Conservation (phyloP, 2,113 vertebrate genomes). For the Chaenocephalus aceratus region DNA sequence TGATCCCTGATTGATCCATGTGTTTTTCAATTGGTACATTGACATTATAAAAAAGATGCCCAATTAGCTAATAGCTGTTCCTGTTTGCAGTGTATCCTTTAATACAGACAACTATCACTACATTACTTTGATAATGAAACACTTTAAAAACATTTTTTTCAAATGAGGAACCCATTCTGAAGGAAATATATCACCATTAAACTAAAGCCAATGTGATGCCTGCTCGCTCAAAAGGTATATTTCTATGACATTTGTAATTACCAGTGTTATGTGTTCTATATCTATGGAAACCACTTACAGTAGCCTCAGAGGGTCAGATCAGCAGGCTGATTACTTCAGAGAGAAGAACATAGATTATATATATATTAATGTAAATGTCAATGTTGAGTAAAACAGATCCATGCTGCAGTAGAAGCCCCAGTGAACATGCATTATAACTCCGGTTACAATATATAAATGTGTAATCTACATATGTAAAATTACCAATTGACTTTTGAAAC, state of each 20-base stretch:
- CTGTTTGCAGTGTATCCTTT: not conserved
- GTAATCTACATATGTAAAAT: slow-evolving; percentile 51
- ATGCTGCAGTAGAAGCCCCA: too few relatives aligned
- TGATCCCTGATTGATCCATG: too few relatives aligned
- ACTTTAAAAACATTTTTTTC: not conserved
- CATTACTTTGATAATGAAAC: not conserved
- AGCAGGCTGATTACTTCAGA: not conserved
- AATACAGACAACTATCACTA: not conserved
- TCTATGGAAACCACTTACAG: not conserved
- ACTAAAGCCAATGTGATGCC: not conserved
- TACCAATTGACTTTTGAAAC: slow-evolving; percentile 38
- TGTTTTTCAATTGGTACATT: not conserved
- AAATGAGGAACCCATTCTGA: not conserved
- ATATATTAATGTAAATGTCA: too few relatives aligned
- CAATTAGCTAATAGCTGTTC: not conserved
- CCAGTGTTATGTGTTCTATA: not conserved
- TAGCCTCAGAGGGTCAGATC: slow-evolving; percentile 20
- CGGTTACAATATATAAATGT: slow-evolving; percentile 4
- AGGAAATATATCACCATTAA: not conserved
- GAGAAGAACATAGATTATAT: not conserved
- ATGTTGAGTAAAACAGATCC: too few relatives aligned
- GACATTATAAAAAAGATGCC: not conserved
- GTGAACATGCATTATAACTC: not conserved
- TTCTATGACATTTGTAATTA: not conserved
- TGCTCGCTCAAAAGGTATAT: not conserved